These are phyloP conservation scores for Thalassaphorura encarpata DNA, from an alignment of 1,140 invertebrate species.

Conservation along the genomic window DNA sequence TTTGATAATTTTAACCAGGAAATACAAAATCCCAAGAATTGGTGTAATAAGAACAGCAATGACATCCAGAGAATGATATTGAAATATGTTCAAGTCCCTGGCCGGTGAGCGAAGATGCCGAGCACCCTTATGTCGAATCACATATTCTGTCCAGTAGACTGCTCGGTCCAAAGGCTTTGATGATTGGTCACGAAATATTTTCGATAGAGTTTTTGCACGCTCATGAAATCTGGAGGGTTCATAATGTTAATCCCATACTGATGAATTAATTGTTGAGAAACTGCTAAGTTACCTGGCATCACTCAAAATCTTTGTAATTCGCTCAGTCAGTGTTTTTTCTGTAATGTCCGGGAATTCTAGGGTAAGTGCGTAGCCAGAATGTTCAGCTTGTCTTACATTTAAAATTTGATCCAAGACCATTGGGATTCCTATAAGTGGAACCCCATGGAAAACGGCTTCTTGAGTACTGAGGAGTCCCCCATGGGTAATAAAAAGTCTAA, in stretches of 20 bases:
- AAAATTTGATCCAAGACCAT: slow-evolving; percentile 17
- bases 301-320: not conserved
- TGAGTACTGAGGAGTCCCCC: slow-evolving; percentile 38
- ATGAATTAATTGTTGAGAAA: slow-evolving; percentile 29
- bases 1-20: no score
- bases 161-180: slow-evolving; percentile 29
- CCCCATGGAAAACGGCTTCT: slow-evolving; percentile 14
- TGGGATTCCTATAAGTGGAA: slow-evolving; percentile 15
- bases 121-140: slow-evolving; percentile 29
- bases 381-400: slow-evolving; percentile 32
- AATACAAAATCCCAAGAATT: no score
- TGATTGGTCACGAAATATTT: slow-evolving; percentile 24
- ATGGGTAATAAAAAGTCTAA: slow-evolving; percentile 13
- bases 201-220: slow-evolving; percentile 35
- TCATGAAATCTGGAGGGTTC: slow-evolving; percentile 37
- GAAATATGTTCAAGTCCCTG: slow-evolving; percentile 3
- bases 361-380: not conserved
- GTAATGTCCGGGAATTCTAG: not conserved
- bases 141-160: slow-evolving; percentile 33
- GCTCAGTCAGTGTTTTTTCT: not conserved
- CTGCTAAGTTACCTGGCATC: slow-evolving; percentile 20
- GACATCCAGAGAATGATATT: slow-evolving; percentile 15
- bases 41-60: slow-evolving; percentile 5
- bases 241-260: slow-evolving; percentile 15
- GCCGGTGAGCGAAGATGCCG: slow-evolving; percentile 14